Evolutionary conservation across 2,888 invertebrate species (phyloP), one percentile per base, ranked within the genome.

Genomic region (Eupithecia abbreviata): DNA sequence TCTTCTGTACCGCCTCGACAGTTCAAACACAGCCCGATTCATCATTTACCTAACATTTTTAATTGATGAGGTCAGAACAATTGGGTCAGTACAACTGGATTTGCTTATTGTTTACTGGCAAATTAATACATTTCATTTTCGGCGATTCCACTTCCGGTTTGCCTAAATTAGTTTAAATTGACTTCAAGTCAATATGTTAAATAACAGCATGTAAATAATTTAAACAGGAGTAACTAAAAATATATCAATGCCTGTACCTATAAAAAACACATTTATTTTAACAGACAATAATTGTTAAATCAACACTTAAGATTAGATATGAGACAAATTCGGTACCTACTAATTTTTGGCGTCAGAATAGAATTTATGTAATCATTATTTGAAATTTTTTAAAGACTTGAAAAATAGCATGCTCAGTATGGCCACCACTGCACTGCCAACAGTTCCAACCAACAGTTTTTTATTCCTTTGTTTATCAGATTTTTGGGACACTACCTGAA

Each of bases 11-110:
- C 67, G 70, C 69, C 69, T 45, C 69, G 69, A 68, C 47, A 47
- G 69, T 69, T 69, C 18, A 79, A 84, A 86, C 85, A 84, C 84
- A 73, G 83, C 84, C 82, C 85, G 82, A 85, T 85, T 86, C 88
- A 89, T 86, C 89, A 87, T 90, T 92, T 93, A 93, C 93, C 93
- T 93, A 90, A 92, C 90, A 91, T 88, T 91, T 94, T 93, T 94
- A 94, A 95, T 94, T 94, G 93, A 90, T 85, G 91, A 93, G 94
- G 94, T 92, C 93, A 87, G 86, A 93, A 91, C 91, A 95, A 94
- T 93, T 94, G 91, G 94, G 93, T 93, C 92, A 86, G 84, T 87
- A 83, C 83, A 87, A 83, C 87, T 89, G 87, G 90, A 91, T 92
- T 93, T 92, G 89, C 89, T 89, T 89, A 84, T 84, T 85, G 84